Evolutionary conservation across 92 coral and sea anemone genomes (phyloP), one percentile per base, ranked within the genome.

Genomic region (Muricea muricata): DNA sequence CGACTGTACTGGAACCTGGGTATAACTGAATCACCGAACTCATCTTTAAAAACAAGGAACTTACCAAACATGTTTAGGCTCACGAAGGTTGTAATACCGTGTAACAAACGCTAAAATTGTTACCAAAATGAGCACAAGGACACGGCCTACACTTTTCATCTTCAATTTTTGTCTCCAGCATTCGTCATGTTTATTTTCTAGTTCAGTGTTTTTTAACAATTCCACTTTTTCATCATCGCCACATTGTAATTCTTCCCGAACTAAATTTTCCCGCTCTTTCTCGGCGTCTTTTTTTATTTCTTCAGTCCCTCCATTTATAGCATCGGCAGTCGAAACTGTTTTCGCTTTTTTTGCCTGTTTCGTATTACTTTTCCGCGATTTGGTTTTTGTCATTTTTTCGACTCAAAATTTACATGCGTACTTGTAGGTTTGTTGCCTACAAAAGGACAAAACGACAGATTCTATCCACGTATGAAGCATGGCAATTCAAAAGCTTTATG

Each of bases 41-140:
- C n/a, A n/a, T n/a, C n/a, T n/a, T n/a, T n/a, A n/a, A n/a, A 37
- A 37, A 37, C 42, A 37, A 4, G 42, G 42, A 52, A 80, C 91
- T 84, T 71, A 88, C 91, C 91, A 88, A 18, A 88, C 74, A 11
- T 75, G 84, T 17, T 25, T 11, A 6, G 91, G 91, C 0, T 65
- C 82, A 32, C 30, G 14, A 0, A 88, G 52, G 14, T 42, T 75
- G 69, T 77, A 78, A 76, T 75, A 84, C 67, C 91, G 84, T 0
- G 91, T 84, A 23, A 39, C 65, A 37, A 84, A 50, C 23, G 91
- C 54, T 40, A 88, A 37, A 12, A 66, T 29, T 7, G 85, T 83
- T 3, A 88, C 75, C 24, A 76, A 14, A 39, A 88, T 28, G 32
- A 87, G 68, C 34, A 76, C 48, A 34, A 87, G 23, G 4, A 63